Evolutionary conservation across 2,113 vertebrate species (phyloP).

Genomic region (Sinocyclocheilus anshuiensis): DNA sequence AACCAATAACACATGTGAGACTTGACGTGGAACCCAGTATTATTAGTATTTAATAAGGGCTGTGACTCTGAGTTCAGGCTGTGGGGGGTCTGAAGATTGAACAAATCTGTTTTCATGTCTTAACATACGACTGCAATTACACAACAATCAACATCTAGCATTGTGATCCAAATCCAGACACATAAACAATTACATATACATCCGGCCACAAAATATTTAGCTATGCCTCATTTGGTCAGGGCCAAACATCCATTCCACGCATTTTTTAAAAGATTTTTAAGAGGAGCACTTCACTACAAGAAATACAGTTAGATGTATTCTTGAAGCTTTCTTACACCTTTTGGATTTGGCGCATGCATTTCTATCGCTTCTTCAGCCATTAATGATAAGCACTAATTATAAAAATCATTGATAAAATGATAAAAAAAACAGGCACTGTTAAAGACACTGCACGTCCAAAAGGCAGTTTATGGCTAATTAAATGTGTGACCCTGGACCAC

Average conservation of each 20-base stretch:
- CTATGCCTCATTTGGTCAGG: conserved; percentile 15
- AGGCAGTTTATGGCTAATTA: not conserved
- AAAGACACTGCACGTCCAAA: not conserved
- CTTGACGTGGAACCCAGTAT: not conserved
- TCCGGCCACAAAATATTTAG: not conserved
- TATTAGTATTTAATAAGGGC: not conserved
- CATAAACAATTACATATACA: conserved; percentile 19
- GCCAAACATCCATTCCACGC: not conserved
- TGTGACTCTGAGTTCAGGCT: not conserved
- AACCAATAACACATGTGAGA: conserved; percentile 21
- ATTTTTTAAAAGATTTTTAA: not conserved
- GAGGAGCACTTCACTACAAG: not conserved
- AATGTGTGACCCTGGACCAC: no score
- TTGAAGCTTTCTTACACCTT: not conserved
- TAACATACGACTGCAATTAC: conserved; percentile 55
- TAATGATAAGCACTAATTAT: not conserved
- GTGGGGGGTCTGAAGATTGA: conserved; percentile 42
- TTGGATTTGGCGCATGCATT: not conserved
- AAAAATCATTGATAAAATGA: not conserved
- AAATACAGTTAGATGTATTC: not conserved
- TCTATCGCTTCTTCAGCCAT: not conserved
- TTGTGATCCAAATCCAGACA: conserved; percentile 42
- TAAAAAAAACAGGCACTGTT: not conserved
- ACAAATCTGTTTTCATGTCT: conserved; percentile 34
- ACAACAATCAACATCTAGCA: conserved; percentile 50